Evolutionary conservation across 2,888 invertebrate species (phyloP).

Genomic region (Euplagia quadripunctaria): DNA sequence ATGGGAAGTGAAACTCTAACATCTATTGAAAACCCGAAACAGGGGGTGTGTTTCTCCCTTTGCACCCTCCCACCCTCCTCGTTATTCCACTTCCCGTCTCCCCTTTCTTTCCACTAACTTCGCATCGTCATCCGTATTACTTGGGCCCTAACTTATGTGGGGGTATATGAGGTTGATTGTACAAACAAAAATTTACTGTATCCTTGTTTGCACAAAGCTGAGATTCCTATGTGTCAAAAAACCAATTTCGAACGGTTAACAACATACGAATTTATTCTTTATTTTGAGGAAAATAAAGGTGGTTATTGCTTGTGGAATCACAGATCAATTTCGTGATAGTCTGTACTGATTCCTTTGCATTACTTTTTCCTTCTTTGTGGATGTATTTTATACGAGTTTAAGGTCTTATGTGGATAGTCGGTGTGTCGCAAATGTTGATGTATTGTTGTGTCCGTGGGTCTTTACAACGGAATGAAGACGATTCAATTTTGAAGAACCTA

Average conservation of each 20-base stretch:
- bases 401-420: slow-evolving; percentile 82
- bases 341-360: slow-evolving; percentile 85
- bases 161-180: slow-evolving; percentile 63
- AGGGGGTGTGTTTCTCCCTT: slow-evolving; percentile 72
- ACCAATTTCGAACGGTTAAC: slow-evolving; percentile 70
- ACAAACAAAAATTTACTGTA: slow-evolving; percentile 56
- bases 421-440: slow-evolving; percentile 56
- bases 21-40: slow-evolving; percentile 87
- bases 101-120: slow-evolving; percentile 87
- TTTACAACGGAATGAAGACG: slow-evolving; percentile 32
- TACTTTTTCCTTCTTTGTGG: slow-evolving; percentile 86
- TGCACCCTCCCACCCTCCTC: slow-evolving; percentile 61
- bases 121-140: slow-evolving; percentile 87
- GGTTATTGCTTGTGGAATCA: slow-evolving; percentile 55
- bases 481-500: slow-evolving; percentile 46
- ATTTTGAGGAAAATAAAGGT: slow-evolving; percentile 34
- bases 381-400: slow-evolving; percentile 84
- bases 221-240: slow-evolving; percentile 58
- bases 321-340: slow-evolving; percentile 86
- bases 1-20: slow-evolving; percentile 80
- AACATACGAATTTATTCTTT: slow-evolving; percentile 60
- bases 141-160: slow-evolving; percentile 86
- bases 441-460: slow-evolving; percentile 51
- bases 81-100: slow-evolving; percentile 79
- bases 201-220: neutral